Evolutionary conservation across 2,888 invertebrate species (phyloP), one percentile per base, ranked within the genome.

Genomic region (Chaitophorus viminalis): DNA sequence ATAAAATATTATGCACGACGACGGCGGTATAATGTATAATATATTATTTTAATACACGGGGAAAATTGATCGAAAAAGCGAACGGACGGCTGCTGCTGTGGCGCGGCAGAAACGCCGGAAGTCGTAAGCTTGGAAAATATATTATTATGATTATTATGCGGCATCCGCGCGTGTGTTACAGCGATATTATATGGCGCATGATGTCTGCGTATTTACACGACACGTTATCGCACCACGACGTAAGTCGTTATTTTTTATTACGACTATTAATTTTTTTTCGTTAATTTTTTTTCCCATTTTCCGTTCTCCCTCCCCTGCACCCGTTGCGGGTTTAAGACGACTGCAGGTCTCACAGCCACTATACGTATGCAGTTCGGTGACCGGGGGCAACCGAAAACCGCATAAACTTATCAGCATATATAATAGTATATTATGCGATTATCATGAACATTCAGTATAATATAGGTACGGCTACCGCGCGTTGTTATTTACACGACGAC

Each of bases 191-290:
- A 21, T 25, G 36, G n/a, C n/a, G n/a, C n/a, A n/a, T n/a, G 1
- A 14, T 14, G 52, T 14, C 8, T 14, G 52, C 52, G 52, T 52
- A 17, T 52, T 11, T 5, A 25, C 60, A n/a, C 29, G n/a, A 68
- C 21, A 60, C 68, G 68, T 68, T 0, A n/a, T 68, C 68, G n/a
- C 6, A n/a, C 25, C 68, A 14, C 65, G 65, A 8, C 14, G 29
- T 5, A 3, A 31, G 70, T 70, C 70, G 70, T 70, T 70, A 70
- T 29, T 70, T 70, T 70, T 70, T 70, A 70, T 70, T 68, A n/a
- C 68, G 2, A 11, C 29, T 29, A 29, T 68, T 68, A 29, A 68
- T 68, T 25, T 68, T 68, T 46, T 46, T 11, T 14, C 46, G n/a
- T 68, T 68, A 29, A 68, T 68, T 25, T 68, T 68, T 46, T 46